Conservation (phyloP, 2,797 vertebrate species). For the Knipowitschia caucasica region DNA sequence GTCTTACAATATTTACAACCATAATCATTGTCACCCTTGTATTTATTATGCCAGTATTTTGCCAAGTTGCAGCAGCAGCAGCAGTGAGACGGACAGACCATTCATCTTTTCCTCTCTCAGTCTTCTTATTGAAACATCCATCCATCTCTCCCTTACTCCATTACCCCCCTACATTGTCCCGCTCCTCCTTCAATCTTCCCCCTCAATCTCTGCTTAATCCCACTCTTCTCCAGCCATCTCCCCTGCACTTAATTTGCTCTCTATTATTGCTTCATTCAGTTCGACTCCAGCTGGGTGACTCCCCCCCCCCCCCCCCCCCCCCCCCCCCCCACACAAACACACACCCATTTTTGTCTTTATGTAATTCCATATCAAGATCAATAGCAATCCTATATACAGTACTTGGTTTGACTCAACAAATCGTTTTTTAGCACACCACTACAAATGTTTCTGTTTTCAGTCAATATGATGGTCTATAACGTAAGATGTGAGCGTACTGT, state of each 20-base stretch:
- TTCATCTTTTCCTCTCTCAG: conserved; percentile 40
- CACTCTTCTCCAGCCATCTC: conserved; percentile 18
- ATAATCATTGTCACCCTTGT: neutral
- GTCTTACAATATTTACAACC: neutral
- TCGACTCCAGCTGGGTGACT: conserved; percentile 5
- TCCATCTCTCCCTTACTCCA: conserved; percentile 62
- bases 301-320: no score
- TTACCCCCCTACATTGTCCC: conserved; percentile 53
- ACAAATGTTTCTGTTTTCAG: neutral
- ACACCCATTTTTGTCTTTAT: neutral
- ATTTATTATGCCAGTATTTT: neutral
- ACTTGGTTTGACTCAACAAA: neutral
- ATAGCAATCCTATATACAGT: conserved; percentile 1
- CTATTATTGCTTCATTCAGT: conserved; percentile 14
- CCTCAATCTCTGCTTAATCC: conserved; percentile 44
- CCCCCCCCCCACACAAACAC: no score
- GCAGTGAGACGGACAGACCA: conserved; percentile 5
- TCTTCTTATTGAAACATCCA: conserved; percentile 50
- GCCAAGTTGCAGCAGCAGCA: conserved; percentile 14
- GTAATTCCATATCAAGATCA: neutral
- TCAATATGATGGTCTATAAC: neutral
- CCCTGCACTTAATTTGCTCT: conserved; percentile 25
- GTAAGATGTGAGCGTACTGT: neutral
- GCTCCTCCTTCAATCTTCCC: conserved; percentile 42
- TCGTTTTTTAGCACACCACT: conserved; percentile 4